Base-by-base conservation (phyloP, 1,140 invertebrate species). In the Drosophila pruinosa region DNA sequence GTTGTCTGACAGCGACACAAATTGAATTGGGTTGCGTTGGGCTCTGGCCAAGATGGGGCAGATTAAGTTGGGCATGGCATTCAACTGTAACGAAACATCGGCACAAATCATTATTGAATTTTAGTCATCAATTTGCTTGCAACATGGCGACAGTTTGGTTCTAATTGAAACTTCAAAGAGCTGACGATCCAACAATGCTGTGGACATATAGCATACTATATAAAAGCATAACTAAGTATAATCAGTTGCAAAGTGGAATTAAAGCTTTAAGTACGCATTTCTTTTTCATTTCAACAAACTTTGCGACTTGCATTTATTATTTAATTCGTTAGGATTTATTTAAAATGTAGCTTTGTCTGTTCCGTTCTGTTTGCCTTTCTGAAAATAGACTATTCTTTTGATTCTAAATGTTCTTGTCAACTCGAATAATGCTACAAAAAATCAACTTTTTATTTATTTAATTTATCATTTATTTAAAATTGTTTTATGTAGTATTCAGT, bases 81-180 rank as follows among this genome's bases (percentile, higher is more conserved):
- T 57, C 53, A 57, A 57, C 56, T 45, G 54, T 57, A 43, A 57
- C 38, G 34, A 19, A 19, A 57, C 31, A 58, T 45, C 39, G 39
- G 39, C 43, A 45, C 17, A 31, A 58, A 24, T 19, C 24, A 17
- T 45, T 45, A 58, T 58, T 53, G 31, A 38, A 53, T 53, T 53
- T 53, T 31, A 31, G 15, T 22, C 14, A 10, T 50, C 26, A 34
- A 24, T n/a, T 47, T 14, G 47, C 14, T 31, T 50, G 26, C 26
- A 26, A 28, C 47, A 24, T 12, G 19, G 41, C 24, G 47, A 52
- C 48, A 52, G 14, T 53, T 36, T 21, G 7, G 28, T 1, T 10
- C 47, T 31, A 17, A 50, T 50, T 50, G 47, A 50, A 50, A 31
- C 26, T 50, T 53, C 31, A 53, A 53, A 36, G 26, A 17, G 26